phyloP scores from a whole-genome alignment of 2,888 invertebrate genomes.

The Drosophila diplacantha region DNA sequence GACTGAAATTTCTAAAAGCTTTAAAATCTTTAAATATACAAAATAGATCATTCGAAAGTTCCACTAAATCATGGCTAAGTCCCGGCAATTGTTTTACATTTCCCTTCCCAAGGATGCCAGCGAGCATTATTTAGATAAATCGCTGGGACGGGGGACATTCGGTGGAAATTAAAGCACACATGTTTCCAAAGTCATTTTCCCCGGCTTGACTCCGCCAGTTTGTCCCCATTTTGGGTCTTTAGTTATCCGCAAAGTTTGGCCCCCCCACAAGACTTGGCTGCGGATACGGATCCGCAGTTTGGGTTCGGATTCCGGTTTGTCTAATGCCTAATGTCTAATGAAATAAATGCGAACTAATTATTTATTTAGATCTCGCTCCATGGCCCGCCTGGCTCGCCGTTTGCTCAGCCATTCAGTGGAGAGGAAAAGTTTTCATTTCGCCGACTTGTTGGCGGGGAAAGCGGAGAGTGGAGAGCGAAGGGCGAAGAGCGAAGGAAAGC shows the following conservation, averaged over 20 bases:
- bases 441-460: constrained; percentile 6
- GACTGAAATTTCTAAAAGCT: not conserved
- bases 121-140: constrained; percentile 14
- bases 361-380: constrained; percentile 35
- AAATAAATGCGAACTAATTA: constrained; percentile 39
- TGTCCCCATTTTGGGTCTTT: constrained; percentile 27
- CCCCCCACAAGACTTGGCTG: not conserved
- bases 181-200: constrained; percentile 27
- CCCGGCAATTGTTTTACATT: not conserved
- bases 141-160: not conserved
- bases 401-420: constrained; percentile 57
- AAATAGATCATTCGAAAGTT: not conserved
- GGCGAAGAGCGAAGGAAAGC: no score
- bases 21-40: no score
- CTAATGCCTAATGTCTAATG: constrained; percentile 23
- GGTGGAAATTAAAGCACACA: constrained; percentile 10
- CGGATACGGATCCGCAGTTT: not conserved
- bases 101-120: not conserved
- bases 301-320: constrained; percentile 18
- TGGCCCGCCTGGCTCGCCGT: constrained; percentile 24
- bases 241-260: constrained; percentile 25
- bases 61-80: not conserved
- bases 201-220: not conserved
- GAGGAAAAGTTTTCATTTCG: constrained; percentile 52
- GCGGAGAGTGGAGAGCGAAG: not conserved